Evolutionary conservation across 2,888 invertebrate genomes (phyloP).

Genomic region (Andrena bucephala): DNA sequence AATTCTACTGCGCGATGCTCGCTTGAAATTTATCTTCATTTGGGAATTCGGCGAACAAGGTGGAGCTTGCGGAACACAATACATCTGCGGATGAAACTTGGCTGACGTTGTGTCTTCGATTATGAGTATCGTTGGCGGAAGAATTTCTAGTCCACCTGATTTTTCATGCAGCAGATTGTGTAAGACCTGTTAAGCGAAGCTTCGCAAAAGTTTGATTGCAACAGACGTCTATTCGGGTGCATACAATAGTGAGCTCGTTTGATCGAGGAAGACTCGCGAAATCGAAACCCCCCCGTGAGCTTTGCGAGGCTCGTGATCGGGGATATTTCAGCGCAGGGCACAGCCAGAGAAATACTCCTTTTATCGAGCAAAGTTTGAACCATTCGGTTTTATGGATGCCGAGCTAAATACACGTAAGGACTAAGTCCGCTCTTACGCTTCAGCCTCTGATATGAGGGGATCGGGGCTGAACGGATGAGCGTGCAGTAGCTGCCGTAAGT

Average conservation of each 20-base stretch:
- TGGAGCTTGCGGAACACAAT: too few species aligned
- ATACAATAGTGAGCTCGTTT: not conserved
- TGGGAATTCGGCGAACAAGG: too few species aligned
- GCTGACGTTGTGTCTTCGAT: too few species aligned
- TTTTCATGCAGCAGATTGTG: too few species aligned
- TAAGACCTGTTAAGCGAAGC: too few species aligned
- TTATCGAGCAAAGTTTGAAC: conserved; percentile 80
- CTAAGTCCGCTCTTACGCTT: conserved; percentile 65
- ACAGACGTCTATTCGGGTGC: not conserved
- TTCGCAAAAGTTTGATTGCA: too few species aligned
- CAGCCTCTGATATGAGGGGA: conserved; percentile 66
- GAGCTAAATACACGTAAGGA: conserved; percentile 77
- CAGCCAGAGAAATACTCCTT: conserved; percentile 67
- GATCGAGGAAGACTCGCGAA: conserved; percentile 10
- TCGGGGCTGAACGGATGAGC: conserved; percentile 66
- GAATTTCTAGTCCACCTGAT: too few species aligned
- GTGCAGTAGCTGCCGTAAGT: conserved; percentile 75
- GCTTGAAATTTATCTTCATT: too few species aligned
- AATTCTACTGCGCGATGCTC: not conserved
- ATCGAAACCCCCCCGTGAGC: conserved; percentile 6
- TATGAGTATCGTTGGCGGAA: too few species aligned
- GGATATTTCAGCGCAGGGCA: conserved; percentile 50
- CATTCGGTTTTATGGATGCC: conserved; percentile 80
- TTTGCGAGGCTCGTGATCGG: conserved; percentile 31
- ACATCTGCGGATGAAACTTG: too few species aligned